phyloP scores from a whole-genome alignment of 2,113 vertebrate species.

The Cyprinodon brontotheroides region DNA sequence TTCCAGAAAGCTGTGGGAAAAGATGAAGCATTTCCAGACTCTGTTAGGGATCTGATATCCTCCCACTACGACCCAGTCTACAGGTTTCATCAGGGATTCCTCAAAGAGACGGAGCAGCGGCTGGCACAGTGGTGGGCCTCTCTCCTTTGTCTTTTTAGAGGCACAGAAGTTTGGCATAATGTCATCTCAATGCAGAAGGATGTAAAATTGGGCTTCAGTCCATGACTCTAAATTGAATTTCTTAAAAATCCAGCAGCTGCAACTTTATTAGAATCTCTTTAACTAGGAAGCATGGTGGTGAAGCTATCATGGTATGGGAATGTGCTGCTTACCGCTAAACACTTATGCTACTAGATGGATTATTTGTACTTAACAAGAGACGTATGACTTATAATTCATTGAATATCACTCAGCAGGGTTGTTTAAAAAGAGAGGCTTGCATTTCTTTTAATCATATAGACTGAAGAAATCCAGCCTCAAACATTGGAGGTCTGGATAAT shows the following conservation, averaged over 20 bases:
- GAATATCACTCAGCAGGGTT: too few relatives aligned
- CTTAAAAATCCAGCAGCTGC: neutral
- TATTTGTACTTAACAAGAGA: too few relatives aligned
- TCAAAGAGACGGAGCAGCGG: conserved; percentile 93
- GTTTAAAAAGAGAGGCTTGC: too few relatives aligned
- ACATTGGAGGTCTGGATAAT: neutral
- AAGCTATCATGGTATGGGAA: neutral
- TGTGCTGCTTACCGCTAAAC: neutral
- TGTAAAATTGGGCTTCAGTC: too few relatives aligned
- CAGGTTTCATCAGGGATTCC: conserved; percentile 91
- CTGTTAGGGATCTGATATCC: conserved; percentile 84
- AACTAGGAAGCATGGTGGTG: neutral
- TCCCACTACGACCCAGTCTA: conserved; percentile 91
- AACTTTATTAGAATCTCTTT: neutral
- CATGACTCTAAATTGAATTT: too few relatives aligned
- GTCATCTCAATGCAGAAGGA: neutral
- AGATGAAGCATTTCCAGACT: conserved; percentile 88
- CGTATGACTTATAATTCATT: too few relatives aligned
- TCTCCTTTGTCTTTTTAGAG: neutral
- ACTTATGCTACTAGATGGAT: too few relatives aligned
- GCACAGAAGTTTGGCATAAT: neutral
- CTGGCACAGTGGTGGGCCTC: conserved; percentile 89
- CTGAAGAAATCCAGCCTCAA: too few relatives aligned
- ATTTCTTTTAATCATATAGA: neutral
- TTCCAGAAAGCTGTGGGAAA: conserved; percentile 84